phyloP scores from a whole-genome alignment of 92 coral and sea anemone genomes.

The Porites cylindrica region DNA sequence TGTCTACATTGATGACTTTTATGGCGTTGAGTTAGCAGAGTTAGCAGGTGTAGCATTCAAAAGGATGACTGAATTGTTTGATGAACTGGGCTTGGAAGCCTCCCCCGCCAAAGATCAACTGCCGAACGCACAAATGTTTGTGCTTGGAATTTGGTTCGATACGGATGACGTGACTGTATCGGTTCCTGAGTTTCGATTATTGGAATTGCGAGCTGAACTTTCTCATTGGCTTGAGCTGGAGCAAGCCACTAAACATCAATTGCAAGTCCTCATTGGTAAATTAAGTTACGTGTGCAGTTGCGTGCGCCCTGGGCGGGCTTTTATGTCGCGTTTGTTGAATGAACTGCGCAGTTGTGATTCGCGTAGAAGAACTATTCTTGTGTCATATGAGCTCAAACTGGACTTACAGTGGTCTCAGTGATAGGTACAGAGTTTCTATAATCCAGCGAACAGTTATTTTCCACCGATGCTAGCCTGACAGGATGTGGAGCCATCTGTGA shows the following conservation, averaged over 20 bases:
- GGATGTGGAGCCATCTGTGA: conserved; percentile 21
- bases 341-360: neutral
- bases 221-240: neutral
- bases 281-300: too few relatives aligned
- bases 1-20: conserved; percentile 22
- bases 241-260: neutral
- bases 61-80: neutral
- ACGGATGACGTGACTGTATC: conserved; percentile 8
- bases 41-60: conserved; percentile 13
- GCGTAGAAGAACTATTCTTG: neutral
- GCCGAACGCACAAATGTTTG: conserved; percentile 26
- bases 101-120: conserved; percentile 18
- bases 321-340: neutral
- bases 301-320: too few relatives aligned
- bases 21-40: conserved; percentile 17
- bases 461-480: conserved; percentile 28
- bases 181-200: conserved; percentile 11
- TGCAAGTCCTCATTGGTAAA: conserved; percentile 16
- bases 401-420: conserved; percentile 2
- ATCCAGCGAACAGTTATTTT: conserved; percentile 16
- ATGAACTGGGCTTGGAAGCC: conserved; percentile 31
- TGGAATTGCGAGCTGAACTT: conserved; percentile 11
- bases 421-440: neutral
- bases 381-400: neutral
- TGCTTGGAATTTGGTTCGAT: conserved; percentile 26